Evolutionary conservation across 2,113 vertebrate genomes (phyloP).

Genomic region (Halichoeres trimaculatus): DNA sequence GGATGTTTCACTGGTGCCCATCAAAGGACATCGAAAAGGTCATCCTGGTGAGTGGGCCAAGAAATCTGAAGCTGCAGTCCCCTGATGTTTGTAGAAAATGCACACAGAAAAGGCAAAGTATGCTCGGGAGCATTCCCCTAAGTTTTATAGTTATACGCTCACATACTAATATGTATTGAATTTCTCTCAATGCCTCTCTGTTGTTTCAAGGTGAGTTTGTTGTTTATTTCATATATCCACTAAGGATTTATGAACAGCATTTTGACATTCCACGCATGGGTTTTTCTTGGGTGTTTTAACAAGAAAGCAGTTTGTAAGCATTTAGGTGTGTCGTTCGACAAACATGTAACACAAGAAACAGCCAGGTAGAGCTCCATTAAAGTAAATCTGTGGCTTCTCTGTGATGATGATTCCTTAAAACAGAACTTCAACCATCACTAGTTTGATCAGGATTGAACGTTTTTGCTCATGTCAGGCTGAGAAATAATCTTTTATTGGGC

Average conservation of each 20-base stretch:
- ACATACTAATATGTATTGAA: constrained; percentile 77
- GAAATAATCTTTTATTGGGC: no score
- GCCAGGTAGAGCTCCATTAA: no score
- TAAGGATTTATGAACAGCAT: constrained; percentile 44
- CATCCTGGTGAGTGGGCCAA: constrained; percentile 90
- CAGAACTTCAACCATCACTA: background rate
- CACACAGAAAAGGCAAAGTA: constrained; percentile 36
- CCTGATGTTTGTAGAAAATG: background rate
- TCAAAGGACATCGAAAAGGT: constrained; percentile 98
- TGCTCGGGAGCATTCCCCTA: constrained; percentile 47
- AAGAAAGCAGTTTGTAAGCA: constrained; percentile 59
- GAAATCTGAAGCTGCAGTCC: background rate
- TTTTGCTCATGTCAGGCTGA: background rate
- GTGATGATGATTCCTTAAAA: no score
- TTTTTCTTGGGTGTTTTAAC: constrained; percentile 53
- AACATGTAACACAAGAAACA: background rate
- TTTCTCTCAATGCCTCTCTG: constrained; percentile 80
- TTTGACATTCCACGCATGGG: constrained; percentile 45
- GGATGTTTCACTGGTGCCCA: constrained; percentile 99
- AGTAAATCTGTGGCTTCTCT: background rate
- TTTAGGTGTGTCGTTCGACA: constrained; percentile 26
- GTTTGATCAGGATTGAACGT: background rate
- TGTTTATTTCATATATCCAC: constrained; percentile 45
- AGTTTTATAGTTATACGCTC: constrained; percentile 50
- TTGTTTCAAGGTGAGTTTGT: constrained; percentile 81